Conservation (phyloP, 1,140 invertebrate genomes). For the Oncopodura yosiiana region DNA sequence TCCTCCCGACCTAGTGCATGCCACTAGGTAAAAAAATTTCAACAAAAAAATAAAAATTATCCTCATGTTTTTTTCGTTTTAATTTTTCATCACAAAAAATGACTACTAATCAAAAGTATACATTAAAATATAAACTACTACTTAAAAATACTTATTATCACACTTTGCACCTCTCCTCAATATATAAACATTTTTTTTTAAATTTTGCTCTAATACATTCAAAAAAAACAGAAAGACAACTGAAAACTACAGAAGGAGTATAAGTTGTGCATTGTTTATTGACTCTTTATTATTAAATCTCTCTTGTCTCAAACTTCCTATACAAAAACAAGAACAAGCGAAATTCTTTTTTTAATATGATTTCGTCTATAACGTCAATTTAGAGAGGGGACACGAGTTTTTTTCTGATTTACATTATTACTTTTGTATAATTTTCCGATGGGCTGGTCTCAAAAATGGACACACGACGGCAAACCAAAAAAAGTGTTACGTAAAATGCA, state of each 20-base stretch:
- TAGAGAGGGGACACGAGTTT: not conserved
- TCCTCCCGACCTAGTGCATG: too few species aligned
- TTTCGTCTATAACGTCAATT: too few species aligned
- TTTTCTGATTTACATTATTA: too few species aligned
- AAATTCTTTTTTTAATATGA: not conserved
- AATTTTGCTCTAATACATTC: not conserved
- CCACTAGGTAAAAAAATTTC: too few species aligned
- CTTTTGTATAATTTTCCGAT: slow-evolving; percentile 22
- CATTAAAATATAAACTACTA: too few species aligned
- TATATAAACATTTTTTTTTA: not conserved
- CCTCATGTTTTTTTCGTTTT: too few species aligned
- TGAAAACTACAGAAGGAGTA: slow-evolving; percentile 34
- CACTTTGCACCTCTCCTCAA: slow-evolving; percentile 34
- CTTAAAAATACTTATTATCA: too few species aligned
- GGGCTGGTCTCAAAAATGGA: slow-evolving; percentile 35
- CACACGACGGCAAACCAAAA: too few species aligned
- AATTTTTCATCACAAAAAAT: too few species aligned
- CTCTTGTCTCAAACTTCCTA: not conserved
- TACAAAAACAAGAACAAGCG: slow-evolving; percentile 8
- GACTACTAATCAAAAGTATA: too few species aligned
- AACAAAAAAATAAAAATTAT: too few species aligned
- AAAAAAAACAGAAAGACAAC: not conserved
- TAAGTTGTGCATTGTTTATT: slow-evolving; percentile 31
- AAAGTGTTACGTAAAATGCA: slow-evolving; percentile 33
- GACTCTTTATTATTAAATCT: not conserved